A percentile compares a stretch with the other conserved stretches of the same genome.
Evolutionary conservation across 2,797 vertebrate genomes (phyloP).

Genomic region (Epinephelus coioides): DNA sequence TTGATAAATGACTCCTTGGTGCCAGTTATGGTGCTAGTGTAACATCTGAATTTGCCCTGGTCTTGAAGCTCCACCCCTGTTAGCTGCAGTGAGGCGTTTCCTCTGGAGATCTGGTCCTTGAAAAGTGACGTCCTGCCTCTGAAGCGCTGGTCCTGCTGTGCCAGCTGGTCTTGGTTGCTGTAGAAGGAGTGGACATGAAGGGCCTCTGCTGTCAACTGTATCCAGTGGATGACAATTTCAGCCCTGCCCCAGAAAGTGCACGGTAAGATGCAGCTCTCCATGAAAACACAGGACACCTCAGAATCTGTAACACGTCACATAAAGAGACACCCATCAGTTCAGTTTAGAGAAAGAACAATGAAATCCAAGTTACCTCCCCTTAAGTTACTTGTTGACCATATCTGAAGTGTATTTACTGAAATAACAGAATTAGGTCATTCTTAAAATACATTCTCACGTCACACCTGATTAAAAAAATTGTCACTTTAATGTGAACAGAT

Average conservation of each 20-base stretch:
- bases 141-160: constrained; percentile 66
- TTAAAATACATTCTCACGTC: too few relatives aligned
- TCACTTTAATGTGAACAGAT: too few relatives aligned
- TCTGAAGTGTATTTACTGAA: too few relatives aligned
- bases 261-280: constrained; percentile 36
- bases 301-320: constrained; percentile 15
- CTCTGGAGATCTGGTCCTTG: constrained; percentile 62
- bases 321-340: too few relatives aligned
- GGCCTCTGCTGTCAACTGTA: fast-evolving
- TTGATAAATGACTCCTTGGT: constrained; percentile 10
- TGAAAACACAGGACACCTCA: constrained; percentile 27
- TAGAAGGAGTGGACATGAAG: constrained; percentile 74
- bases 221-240: constrained; percentile 49
- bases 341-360: too few relatives aligned
- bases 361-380: too few relatives aligned
- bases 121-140: constrained; percentile 78
- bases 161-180: constrained; percentile 58
- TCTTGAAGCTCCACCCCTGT: constrained; percentile 67
- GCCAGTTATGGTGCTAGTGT: constrained; percentile 53
- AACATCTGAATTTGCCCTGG: constrained; percentile 81
- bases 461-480: too few relatives aligned
- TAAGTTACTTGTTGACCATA: too few relatives aligned
- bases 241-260: not conserved
- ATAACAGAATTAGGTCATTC: too few relatives aligned
- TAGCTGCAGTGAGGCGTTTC: constrained; percentile 84